Evolutionary conservation across 1,140 invertebrate genomes (phyloP), one percentile per base, ranked within the genome.

Genomic region (Heterodera schachtii): DNA sequence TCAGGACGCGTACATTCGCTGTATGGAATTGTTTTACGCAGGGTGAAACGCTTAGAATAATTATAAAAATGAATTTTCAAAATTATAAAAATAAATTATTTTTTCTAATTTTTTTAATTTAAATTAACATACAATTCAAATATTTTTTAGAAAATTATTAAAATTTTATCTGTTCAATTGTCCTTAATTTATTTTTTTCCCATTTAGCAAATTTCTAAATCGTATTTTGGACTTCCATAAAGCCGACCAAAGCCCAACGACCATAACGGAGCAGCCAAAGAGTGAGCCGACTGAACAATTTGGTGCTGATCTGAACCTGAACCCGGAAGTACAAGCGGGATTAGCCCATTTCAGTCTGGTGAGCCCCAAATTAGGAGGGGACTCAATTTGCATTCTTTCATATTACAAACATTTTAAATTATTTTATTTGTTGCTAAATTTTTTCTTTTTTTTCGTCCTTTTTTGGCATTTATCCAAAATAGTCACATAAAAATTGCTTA

Each of bases 21-120:
- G 52, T 77, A n/a, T 77, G 75, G 75, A 60, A n/a, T 49, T 77
- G n/a, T 77, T 21, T 41, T 77, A 77, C 57, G 75, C 52, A 8
- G 57, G 75, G 75, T 77, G 8, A 6, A n/a, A 3, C 44, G 3
- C 4, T 4, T 77, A 3, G 9, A 64, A 31, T 0, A 1, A 31
- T 31, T 52, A 1, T 52, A 52, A 6, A 11, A 52, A 52, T 52
- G 49, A 52, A 8, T 52, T 11, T 1, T 52, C 43, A 21, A 9
- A 21, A 16, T 57, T 21, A 16, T 44, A 77, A 44, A 64, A 8
- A 19, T n/a, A n/a, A n/a, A n/a, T n/a, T n/a, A n/a, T n/a, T n/a
- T n/a, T n/a, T n/a, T n/a, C n/a, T n/a, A n/a, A n/a, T n/a, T n/a
- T n/a, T n/a, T n/a, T n/a, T n/a, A n/a, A n/a, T n/a, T n/a, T n/a